These are phyloP conservation scores for Silurus aristotelis DNA, from an alignment of 2,797 vertebrate genomes.

Conservation along the genomic window DNA sequence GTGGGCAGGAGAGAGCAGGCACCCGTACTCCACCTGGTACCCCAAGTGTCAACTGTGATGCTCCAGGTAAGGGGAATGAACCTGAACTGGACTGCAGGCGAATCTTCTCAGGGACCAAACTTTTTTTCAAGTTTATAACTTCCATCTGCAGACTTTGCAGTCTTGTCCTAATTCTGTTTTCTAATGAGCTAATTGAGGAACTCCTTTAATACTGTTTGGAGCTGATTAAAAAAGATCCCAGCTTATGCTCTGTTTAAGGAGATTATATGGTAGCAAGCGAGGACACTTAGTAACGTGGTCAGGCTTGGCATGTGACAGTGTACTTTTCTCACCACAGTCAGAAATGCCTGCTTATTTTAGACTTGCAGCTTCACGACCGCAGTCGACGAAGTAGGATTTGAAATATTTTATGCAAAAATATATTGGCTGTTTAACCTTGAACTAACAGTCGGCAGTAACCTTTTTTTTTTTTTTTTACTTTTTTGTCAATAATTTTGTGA, in stretches of 20 bases:
- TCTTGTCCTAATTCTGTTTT: neutral
- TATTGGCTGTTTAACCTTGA: neutral
- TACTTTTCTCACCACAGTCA: slow-evolving; percentile 44
- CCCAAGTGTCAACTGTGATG: slow-evolving; percentile 57
- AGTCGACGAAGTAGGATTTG: neutral
- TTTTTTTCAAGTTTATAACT: too few relatives aligned
- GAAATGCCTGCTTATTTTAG: slow-evolving; percentile 21
- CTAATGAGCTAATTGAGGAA: neutral
- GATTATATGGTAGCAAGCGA: neutral
- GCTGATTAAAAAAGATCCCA: neutral
- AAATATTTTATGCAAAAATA: neutral
- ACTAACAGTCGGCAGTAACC: neutral
- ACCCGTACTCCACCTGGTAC: slow-evolving; percentile 64
- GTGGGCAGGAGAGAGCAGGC: slow-evolving; percentile 70
- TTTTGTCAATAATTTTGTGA: neutral
- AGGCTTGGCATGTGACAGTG: slow-evolving; percentile 6
- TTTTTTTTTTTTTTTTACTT: too few relatives aligned
- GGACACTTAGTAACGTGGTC: slow-evolving; percentile 9
- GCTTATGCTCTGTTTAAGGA: neutral
- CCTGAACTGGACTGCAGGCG: too few relatives aligned
- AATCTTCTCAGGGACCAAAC: too few relatives aligned
- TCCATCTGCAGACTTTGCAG: too few relatives aligned
- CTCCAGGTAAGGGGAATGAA: slow-evolving; percentile 65
- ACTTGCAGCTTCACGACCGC: neutral
- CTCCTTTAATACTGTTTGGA: neutral